Evolutionary conservation across 2,113 vertebrate genomes (phyloP).

Genomic region (Labeo rohita): DNA sequence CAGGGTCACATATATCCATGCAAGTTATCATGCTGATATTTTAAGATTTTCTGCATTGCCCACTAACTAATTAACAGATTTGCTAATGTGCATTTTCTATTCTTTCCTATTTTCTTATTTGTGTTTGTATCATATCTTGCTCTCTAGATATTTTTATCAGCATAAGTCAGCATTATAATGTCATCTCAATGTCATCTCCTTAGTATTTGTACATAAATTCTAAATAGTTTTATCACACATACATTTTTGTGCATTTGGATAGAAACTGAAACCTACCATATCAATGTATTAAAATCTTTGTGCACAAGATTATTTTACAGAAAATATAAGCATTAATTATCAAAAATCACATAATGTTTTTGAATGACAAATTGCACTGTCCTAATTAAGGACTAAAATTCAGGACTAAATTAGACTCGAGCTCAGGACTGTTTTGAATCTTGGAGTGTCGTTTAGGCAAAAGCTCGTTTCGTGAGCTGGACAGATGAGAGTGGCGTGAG

Average conservation of each 20-base stretch:
- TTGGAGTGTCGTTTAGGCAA: slow-evolving; percentile 26
- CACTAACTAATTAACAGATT: background rate
- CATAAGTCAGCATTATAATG: no score
- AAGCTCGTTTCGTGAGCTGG: slow-evolving; percentile 45
- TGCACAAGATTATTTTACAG: background rate
- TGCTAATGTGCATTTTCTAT: background rate
- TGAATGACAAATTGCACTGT: background rate
- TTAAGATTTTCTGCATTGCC: background rate
- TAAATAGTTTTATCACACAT: background rate
- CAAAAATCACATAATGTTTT: background rate
- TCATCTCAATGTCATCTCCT: background rate
- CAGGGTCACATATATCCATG: background rate
- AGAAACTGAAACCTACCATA: background rate
- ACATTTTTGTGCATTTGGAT: background rate
- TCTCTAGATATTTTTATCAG: no score
- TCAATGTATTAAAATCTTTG: background rate
- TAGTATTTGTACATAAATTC: background rate
- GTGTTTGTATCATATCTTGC: no score
- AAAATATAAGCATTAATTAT: background rate
- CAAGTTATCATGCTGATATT: background rate
- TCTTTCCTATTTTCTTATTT: no score
- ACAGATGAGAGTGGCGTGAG: slow-evolving; percentile 50
- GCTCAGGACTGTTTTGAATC: background rate
- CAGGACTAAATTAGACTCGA: background rate
- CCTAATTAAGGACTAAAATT: background rate